A percentile compares a stretch with the other conserved stretches of the same genome.
Conservation (phyloP, 2,797 vertebrate genomes). For the Morelia viridis region DNA sequence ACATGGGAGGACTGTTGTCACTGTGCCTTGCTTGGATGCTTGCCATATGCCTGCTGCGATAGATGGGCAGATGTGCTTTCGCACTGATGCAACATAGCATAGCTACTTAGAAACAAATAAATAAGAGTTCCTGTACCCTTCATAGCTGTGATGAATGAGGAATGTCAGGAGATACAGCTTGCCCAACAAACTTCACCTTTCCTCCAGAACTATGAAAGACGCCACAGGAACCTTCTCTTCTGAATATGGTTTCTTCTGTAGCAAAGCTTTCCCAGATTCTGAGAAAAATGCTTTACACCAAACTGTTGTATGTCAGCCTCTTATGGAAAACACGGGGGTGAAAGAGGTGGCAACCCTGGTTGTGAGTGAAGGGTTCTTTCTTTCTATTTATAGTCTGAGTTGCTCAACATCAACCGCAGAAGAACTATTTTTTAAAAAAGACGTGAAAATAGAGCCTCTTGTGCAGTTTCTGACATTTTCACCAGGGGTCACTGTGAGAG, state of each 20-base stretch:
- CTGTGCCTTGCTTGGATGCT: not conserved
- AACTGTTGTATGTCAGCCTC: not conserved
- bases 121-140: not conserved
- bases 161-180: not conserved
- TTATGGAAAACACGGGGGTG: not conserved
- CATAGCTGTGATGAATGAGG: not conserved
- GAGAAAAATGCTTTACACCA: not conserved
- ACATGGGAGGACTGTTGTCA: too few species aligned
- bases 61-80: not conserved
- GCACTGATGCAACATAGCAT: not conserved
- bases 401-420: not conserved
- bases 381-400: not conserved
- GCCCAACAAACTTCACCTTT: not conserved
- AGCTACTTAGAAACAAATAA: too few species aligned
- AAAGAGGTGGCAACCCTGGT: not conserved
- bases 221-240: not conserved
- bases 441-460: not conserved
- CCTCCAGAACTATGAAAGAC: not conserved
- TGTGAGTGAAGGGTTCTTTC: not conserved
- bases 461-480: not conserved
- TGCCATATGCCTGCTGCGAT: not conserved
- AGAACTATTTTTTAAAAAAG: not conserved
- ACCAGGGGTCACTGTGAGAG: not conserved
- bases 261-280: not conserved
- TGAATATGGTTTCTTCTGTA: not conserved